Base-by-base conservation (phyloP, 1,140 invertebrate genomes). In the Bombus difficillimus region DNA sequence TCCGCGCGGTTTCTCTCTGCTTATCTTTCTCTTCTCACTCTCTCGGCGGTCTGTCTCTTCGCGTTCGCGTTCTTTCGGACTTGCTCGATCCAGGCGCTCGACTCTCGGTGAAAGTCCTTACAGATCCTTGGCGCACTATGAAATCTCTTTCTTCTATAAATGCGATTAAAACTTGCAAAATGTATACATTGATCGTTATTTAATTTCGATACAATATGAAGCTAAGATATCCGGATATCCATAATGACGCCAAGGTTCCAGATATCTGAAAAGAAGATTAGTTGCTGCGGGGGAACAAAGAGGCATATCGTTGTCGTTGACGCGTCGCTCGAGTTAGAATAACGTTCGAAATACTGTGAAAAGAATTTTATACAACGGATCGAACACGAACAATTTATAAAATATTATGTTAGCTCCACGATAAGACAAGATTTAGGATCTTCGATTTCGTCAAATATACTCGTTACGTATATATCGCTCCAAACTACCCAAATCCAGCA, bases 201-300 rank as follows among this genome's bases (percentile, higher is more conserved):
- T 62, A 13, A n/a, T n/a, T 62, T 62, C 59, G 28, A 62, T 62
- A 59, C 57, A 4, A 59, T 3, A n/a, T 13, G 28, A 62, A 62
- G 12, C n/a, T 62, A n/a, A 18, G 15, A 73, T 43, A 28, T 22
- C 18, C 47, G 47, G 47, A 53, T 53, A 18, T 59, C 28, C 77
- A 69, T 57, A 64, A 39, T 12, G 43, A 5, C 69, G 78, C 59
- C 69, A 80, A 81, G 59, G 78, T 68, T 57, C 78, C 32, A 22
- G 22, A 8, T 32, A 74, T 34, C 83, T 85, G 83, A 72, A 85
- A 85, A 85, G 78, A 85, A 74, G n/a, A 32, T 85, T 81, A 85
- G 77, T 80, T 81, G 59, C 78, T 81, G 83, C 57, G 62, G 66
- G 71, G 83, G 69, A 71, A 81, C 34, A 81, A 74, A 43, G 34